Evolutionary conservation across 1,140 invertebrate genomes (phyloP).

Genomic region (Chelonus insularis): DNA sequence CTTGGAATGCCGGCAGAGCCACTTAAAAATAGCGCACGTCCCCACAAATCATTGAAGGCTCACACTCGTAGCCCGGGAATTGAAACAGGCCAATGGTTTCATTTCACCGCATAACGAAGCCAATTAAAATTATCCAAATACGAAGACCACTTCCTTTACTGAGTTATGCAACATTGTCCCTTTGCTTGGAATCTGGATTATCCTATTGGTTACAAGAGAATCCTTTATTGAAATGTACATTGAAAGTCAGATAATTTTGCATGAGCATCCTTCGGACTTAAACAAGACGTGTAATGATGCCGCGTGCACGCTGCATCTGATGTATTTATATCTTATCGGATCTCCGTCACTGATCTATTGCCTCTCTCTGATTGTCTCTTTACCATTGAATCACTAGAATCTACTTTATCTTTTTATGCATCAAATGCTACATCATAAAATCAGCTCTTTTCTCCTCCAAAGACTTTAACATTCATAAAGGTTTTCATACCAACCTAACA

Average conservation of each 20-base stretch:
- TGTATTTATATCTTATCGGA: slow-evolving; percentile 29
- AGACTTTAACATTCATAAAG: no score
- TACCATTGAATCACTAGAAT: slow-evolving; percentile 21
- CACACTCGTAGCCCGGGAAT: neutral
- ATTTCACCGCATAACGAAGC: slow-evolving; percentile 22
- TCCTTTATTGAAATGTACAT: slow-evolving; percentile 22
- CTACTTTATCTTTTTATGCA: neutral
- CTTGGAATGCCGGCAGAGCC: slow-evolving; percentile 22
- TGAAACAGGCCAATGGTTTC: neutral
- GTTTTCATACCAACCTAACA: neutral
- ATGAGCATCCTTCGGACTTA: slow-evolving; percentile 9
- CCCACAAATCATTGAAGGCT: slow-evolving; percentile 34
- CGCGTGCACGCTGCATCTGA: slow-evolving; percentile 4
- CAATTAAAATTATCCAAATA: slow-evolving; percentile 27
- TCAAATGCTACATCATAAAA: slow-evolving; percentile 2
- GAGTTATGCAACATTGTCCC: neutral
- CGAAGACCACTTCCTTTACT: neutral
- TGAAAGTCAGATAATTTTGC: slow-evolving; percentile 12
- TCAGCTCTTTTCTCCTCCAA: no score
- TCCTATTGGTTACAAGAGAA: neutral
- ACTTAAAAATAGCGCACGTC: slow-evolving; percentile 35
- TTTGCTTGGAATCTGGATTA: neutral
- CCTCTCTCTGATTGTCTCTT: slow-evolving; percentile 25
- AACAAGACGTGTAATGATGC: slow-evolving; percentile 23
- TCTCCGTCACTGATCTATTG: slow-evolving; percentile 27